These are phyloP conservation scores for Drosophila bifasciata DNA, from an alignment of 1,140 invertebrate genomes.

Conservation along the genomic window DNA sequence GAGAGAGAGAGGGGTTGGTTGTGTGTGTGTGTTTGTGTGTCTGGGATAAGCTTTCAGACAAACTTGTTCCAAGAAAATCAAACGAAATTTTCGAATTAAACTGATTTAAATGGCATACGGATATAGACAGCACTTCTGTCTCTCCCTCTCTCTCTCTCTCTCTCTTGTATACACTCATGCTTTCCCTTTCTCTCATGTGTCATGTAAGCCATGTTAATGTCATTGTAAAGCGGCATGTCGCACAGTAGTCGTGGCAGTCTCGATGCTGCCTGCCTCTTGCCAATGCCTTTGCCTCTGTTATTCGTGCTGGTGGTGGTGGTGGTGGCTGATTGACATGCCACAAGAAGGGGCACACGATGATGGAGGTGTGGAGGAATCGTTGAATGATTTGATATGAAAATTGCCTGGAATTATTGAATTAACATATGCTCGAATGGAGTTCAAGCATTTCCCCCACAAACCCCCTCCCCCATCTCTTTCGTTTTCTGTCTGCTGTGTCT, in stretches of 20 bases:
- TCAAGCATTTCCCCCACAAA: constrained; percentile 58
- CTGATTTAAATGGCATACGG: constrained; percentile 68
- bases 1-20: background rate
- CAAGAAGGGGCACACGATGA: constrained; percentile 8
- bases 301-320: constrained; percentile 28
- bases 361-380: constrained; percentile 9
- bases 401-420: constrained; percentile 83
- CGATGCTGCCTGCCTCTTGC: constrained; percentile 14
- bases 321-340: constrained; percentile 72
- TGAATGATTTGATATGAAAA: constrained; percentile 80
- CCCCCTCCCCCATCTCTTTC: background rate
- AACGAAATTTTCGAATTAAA: constrained; percentile 80
- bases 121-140: constrained; percentile 5
- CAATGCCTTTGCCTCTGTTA: too few species aligned
- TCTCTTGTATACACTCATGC: background rate
- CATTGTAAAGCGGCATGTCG: constrained; percentile 44
- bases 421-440: constrained; percentile 80
- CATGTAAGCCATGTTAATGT: constrained; percentile 68
- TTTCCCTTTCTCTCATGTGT: constrained; percentile 17
- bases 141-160: constrained; percentile 7
- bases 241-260: constrained; percentile 9
- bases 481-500: background rate
- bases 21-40: background rate
- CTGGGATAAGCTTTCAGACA: constrained; percentile 19
- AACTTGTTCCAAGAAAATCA: constrained; percentile 66